These are phyloP conservation scores for Polyommatus iphigenia DNA, from an alignment of 2,888 invertebrate species.

Conservation along the genomic window DNA sequence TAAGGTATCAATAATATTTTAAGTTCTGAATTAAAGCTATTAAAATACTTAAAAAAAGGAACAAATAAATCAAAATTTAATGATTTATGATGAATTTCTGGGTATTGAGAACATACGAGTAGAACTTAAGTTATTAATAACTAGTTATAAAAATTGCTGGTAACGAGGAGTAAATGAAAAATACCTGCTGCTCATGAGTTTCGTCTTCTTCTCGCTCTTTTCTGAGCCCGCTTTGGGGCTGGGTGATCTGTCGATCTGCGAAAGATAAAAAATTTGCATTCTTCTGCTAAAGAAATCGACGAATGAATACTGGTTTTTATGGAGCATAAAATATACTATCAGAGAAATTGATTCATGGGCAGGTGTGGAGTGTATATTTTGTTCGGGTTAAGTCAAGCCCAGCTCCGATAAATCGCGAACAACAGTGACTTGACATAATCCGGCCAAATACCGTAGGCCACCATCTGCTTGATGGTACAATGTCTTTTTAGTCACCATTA, in stretches of 20 bases:
- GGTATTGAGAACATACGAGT: not conserved
- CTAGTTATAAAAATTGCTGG: not conserved
- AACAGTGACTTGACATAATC: not conserved
- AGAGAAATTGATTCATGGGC: too few species aligned
- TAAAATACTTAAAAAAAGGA: not conserved
- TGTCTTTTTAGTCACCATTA: not conserved
- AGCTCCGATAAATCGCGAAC: too few species aligned
- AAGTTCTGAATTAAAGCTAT: not conserved
- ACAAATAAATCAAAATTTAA: not conserved
- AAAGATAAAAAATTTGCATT: not conserved
- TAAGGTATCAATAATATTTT: not conserved
- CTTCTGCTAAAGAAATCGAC: not conserved
- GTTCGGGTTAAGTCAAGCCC: too few species aligned
- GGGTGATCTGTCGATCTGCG: constrained; percentile 36
- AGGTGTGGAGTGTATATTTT: too few species aligned
- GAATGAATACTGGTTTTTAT: not conserved
- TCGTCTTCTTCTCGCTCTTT: constrained; percentile 55
- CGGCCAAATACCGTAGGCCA: too few species aligned
- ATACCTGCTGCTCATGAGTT: constrained; percentile 53
- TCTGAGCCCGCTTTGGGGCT: constrained; percentile 46
- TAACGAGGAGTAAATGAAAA: not conserved
- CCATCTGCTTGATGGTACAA: too few species aligned
- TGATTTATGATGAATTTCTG: not conserved
- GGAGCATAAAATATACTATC: not conserved
- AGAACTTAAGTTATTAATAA: too few species aligned